A percentile compares a stretch with the other conserved stretches of the same genome.
phyloP scores from a whole-genome alignment of 2,888 invertebrate genomes.

The Drosophila greeni region DNA sequence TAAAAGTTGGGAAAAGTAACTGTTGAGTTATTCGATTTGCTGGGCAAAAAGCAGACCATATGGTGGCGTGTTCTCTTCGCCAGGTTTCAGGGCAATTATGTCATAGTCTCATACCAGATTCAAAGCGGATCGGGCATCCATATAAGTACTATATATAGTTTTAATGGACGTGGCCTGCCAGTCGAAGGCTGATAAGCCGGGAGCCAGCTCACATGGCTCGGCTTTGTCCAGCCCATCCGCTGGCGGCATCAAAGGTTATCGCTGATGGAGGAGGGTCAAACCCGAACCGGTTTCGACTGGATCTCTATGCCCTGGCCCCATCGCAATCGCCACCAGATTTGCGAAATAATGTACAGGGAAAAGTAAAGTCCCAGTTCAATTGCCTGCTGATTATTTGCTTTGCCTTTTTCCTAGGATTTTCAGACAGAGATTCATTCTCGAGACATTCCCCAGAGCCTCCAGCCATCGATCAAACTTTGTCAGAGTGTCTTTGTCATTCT shows the following conservation, averaged over 20 bases:
- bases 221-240: constrained; percentile 43
- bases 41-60: constrained; percentile 14
- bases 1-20: constrained; percentile 1
- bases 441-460: constrained; percentile 10
- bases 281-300: constrained; percentile 47
- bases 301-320: constrained; percentile 30
- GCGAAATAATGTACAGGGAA: constrained; percentile 42
- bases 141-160: constrained; percentile 13
- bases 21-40: constrained; percentile 5
- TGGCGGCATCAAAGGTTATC: constrained; percentile 57
- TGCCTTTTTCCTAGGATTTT: constrained; percentile 7
- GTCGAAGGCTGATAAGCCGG: constrained; percentile 45
- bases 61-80: constrained; percentile 49
- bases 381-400: constrained; percentile 6
- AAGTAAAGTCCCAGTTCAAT: constrained; percentile 5
- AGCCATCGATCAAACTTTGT: constrained; percentile 40
- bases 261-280: constrained; percentile 42
- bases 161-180: constrained; percentile 9
- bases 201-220: constrained; percentile 19
- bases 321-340: constrained; percentile 49
- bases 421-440: constrained; percentile 17
- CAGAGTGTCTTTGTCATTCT: background rate
- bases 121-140: constrained; percentile 17
- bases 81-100: constrained; percentile 49
- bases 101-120: constrained; percentile 47